Base-by-base conservation (phyloP, 1,140 invertebrate species). In the Euwallacea fornicatus region DNA sequence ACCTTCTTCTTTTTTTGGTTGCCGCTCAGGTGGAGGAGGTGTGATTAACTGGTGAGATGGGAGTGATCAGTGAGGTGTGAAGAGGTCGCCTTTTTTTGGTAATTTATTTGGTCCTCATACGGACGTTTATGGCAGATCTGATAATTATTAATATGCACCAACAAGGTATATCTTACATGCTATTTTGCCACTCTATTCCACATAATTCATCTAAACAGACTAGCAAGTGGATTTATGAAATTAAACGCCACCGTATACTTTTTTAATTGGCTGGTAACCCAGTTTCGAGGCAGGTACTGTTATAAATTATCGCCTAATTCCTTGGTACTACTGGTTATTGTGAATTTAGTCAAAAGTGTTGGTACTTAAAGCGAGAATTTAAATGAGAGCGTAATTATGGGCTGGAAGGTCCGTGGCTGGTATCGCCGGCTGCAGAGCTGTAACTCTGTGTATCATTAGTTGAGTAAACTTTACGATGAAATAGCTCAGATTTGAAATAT, bases 241-340 rank as follows among this genome's bases (percentile, higher is more conserved):
- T 66, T 66, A 66, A 54, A 55, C 63, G 63, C 47, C 63, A 66
- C 50, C 42, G 13, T 55, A 41, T 16, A 33, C 53, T 41, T 9
- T 55, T 55, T 41, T 64, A 64, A 64, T 64, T 66, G 63, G 16
- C 13, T 43, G 41, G 41, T 66, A 66, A 66, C 63, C 63, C 63
- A 42, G 63, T 55, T 66, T 55, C 53, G 44, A 9, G 46, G 21
- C 42, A 9, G 21, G 44, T 63, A 47, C 61, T 16, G 61, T 63
- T 63, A 63, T n/a, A 47, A 63, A 61, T 61, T 61, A 61, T 11
- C 59, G 42, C 59, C 21, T 16, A 42, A 58, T 33, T 33, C 21
- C 21, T 33, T 33, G 21, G 55, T 6, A 13, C 54, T 21, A 56
- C 54, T 56, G 8, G n/a, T 56, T 56, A 56, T 9, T 13, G 46